phyloP scores from a whole-genome alignment of 2,797 vertebrate species.

The Schizothorax lantsangensis region DNA sequence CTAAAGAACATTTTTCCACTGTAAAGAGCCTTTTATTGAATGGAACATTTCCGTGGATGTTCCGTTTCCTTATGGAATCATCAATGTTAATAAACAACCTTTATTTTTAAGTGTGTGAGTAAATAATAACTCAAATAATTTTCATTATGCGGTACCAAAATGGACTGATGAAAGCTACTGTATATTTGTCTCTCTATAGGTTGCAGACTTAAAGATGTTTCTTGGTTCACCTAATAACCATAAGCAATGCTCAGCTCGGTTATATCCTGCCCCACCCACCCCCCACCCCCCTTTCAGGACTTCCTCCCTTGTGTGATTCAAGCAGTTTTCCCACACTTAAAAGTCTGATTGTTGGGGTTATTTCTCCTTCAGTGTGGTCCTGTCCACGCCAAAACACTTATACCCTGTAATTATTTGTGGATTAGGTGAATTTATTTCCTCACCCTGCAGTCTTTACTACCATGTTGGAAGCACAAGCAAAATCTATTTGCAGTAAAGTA shows the following conservation, averaged over 20 bases:
- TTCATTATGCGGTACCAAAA: neutral
- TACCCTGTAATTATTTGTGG: slow-evolving; percentile 52
- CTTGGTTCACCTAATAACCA: neutral
- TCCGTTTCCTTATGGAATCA: neutral
- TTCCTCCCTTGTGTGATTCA: slow-evolving; percentile 29
- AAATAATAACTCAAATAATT: neutral
- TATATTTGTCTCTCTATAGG: neutral
- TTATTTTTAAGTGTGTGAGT: neutral
- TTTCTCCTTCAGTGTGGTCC: slow-evolving; percentile 29
- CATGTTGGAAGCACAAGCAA: slow-evolving; percentile 58
- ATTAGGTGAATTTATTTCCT: slow-evolving; percentile 58
- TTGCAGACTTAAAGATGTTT: neutral
- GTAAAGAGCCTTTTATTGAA: neutral
- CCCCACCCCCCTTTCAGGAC: neutral
- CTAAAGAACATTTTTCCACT: neutral
- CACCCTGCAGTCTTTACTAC: slow-evolving; percentile 43
- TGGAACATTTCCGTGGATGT: neutral
- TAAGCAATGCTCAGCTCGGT: slow-evolving; percentile 16
- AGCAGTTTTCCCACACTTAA: slow-evolving; percentile 38
- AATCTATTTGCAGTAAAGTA: slow-evolving; percentile 58
- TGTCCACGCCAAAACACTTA: slow-evolving; percentile 55
- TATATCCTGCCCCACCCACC: neutral
- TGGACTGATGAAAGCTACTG: neutral
- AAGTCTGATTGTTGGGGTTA: slow-evolving; percentile 43
- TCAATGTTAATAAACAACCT: neutral